Base-by-base conservation (phyloP, 2,888 invertebrate genomes). In the Apocheima hispidaria region DNA sequence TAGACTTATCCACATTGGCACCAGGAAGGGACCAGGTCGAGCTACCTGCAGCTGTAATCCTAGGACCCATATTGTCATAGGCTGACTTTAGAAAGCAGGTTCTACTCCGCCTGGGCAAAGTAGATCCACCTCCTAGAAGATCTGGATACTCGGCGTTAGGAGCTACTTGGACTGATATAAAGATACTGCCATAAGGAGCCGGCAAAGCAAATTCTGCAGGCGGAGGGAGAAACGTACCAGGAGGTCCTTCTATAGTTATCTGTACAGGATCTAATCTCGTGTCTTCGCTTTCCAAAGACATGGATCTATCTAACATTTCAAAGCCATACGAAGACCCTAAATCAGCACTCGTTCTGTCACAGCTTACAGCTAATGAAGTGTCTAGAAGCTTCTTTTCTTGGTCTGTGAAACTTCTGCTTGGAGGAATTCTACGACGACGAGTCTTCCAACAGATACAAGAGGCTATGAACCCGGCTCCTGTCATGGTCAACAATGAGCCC, bases 21-120 rank as follows among this genome's bases (percentile, higher is more conserved):
- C 87, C 96, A 66, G 96, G 96, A 69, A 98, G 93, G 26, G 97
- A 97, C 82, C 97, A 95, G 23, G 96, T 97, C 7, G 97, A 97
- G 82, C 97, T 97, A 48, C 98, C 98, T 66, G 97, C 96, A 33
- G 97, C 97, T 9, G 97, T 98, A 52, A 97, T 96, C 68, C 97
- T 94, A 53, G 97, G 96, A 6, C 97, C 97, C 96, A 97, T 97
- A 88, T 97, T 97, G 89, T 98, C 98, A 84, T 98, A 97, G 65
- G 96, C 96, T 54, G 96, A 95, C 81, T 93, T 94, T 52, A 94
- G 82, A 79, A 89, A 94, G 77, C 90, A 93, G 16, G 89, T 91
- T 55, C 85, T 86, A 78, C 90, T 91, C 57, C 94, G 83, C 53
- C 94, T 86, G 1, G 94, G 94, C 44, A 93, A 69, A 55, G 93